These are phyloP conservation scores for Trissonchulus sp. DNA, from an alignment of 2,888 invertebrate genomes.

Conservation along the genomic window DNA sequence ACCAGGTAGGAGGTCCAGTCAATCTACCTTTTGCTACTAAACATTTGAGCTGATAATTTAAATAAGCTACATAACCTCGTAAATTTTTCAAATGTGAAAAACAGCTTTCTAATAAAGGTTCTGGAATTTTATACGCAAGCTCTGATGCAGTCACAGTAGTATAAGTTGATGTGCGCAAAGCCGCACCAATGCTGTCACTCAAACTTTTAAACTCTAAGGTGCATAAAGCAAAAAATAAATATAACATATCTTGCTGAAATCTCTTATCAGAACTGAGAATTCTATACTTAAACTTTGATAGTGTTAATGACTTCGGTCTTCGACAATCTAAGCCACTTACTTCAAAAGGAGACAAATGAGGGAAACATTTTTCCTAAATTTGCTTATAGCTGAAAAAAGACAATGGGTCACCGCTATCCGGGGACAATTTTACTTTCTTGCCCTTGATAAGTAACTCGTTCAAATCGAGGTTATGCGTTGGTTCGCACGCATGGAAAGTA, in stretches of 20 bases:
- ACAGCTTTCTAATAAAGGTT: background rate
- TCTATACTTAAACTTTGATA: background rate
- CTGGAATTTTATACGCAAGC: background rate
- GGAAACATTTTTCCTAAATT: background rate
- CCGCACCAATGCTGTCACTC: background rate
- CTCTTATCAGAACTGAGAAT: background rate
- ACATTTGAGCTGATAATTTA: background rate
- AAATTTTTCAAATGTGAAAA: constrained; percentile 9
- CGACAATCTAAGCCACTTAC: background rate
- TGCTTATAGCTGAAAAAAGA: background rate
- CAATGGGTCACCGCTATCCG: background rate
- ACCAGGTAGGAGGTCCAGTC: constrained; percentile 14
- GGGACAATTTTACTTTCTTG: background rate
- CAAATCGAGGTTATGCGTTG: background rate
- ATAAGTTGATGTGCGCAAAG: background rate
- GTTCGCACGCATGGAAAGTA: background rate
- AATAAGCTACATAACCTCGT: constrained; percentile 2
- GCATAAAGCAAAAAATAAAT: constrained; percentile 17
- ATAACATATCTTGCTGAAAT: constrained; percentile 4
- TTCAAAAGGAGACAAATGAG: constrained; percentile 13
- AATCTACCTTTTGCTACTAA: background rate
- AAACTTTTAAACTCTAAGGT: background rate
- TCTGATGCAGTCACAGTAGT: background rate
- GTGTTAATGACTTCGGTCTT: too few relatives aligned
- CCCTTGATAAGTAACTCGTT: background rate